phyloP scores from a whole-genome alignment of 2,888 invertebrate species.

The Fragum fragum region DNA sequence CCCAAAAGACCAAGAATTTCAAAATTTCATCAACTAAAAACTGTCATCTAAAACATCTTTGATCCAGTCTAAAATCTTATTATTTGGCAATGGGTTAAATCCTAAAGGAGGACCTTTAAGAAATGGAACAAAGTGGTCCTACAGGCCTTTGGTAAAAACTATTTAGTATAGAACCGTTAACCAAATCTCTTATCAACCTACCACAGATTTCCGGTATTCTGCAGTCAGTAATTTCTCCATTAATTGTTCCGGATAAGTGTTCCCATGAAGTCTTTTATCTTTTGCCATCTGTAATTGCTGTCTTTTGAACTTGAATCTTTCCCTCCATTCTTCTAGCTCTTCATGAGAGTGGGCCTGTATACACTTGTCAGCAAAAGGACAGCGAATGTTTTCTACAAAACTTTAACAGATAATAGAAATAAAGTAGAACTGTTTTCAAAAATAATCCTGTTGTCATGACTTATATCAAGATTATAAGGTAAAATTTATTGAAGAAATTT shows the following conservation, averaged over 20 bases:
- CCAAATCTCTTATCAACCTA: too few species aligned
- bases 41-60: too few species aligned
- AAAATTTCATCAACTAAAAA: too few species aligned
- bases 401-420: conserved; percentile 55
- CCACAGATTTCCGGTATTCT: conserved; percentile 89
- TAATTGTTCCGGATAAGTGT: conserved; percentile 89
- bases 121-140: too few species aligned
- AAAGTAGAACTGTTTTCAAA: too few species aligned
- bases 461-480: too few species aligned
- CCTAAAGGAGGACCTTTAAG: not conserved
- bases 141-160: too few species aligned
- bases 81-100: not conserved
- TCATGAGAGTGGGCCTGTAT: conserved; percentile 92
- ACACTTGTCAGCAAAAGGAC: conserved; percentile 91
- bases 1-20: too few species aligned
- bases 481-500: too few species aligned
- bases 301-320: conserved; percentile 90
- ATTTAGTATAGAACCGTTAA: too few species aligned
- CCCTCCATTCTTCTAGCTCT: conserved; percentile 92
- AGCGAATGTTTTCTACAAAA: conserved; percentile 84
- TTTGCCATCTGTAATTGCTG: conserved; percentile 88
- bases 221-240: conserved; percentile 88
- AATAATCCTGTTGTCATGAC: too few species aligned
- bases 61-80: too few species aligned
- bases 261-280: conserved; percentile 91